phyloP scores from a whole-genome alignment of 92 coral and sea anemone species.

The Siderastrea radians region DNA sequence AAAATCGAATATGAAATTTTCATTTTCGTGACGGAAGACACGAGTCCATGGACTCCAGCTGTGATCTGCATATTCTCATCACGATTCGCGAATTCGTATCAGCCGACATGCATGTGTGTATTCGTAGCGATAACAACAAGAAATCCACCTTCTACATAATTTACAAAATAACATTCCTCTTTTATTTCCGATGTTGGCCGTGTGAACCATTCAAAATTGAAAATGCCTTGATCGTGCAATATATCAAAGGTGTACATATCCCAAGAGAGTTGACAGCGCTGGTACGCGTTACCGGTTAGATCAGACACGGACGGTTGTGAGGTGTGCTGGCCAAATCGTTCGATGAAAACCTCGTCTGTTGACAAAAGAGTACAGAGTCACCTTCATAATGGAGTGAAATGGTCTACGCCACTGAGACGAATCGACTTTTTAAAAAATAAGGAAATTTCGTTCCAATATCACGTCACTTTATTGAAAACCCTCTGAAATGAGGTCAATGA shows the following conservation, averaged over 20 bases:
- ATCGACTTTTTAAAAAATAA: neutral
- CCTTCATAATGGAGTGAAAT: too few species aligned
- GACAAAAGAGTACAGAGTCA: too few species aligned
- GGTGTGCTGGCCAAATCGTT: too few species aligned
- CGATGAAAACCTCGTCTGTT: too few species aligned
- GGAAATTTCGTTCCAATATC: conserved; percentile 6
- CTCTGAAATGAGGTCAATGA: neutral
- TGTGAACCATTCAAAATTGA: conserved; percentile 7
- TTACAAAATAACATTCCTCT: neutral
- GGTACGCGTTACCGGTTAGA: neutral
- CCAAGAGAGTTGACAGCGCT: neutral
- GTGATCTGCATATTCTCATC: conserved; percentile 31
- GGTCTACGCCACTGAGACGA: neutral
- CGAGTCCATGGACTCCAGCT: conserved; percentile 31
- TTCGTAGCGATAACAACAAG: neutral
- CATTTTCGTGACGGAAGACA: conserved; percentile 47
- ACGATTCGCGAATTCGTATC: neutral
- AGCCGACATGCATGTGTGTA: neutral
- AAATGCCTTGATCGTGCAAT: neutral
- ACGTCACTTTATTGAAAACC: neutral
- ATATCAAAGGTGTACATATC: neutral
- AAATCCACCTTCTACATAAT: neutral
- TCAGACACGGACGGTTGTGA: neutral
- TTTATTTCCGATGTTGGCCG: conserved; percentile 1
- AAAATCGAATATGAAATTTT: neutral